Conservation (phyloP, 2,797 vertebrate genomes). For the Chelidonichthys spinosus region DNA sequence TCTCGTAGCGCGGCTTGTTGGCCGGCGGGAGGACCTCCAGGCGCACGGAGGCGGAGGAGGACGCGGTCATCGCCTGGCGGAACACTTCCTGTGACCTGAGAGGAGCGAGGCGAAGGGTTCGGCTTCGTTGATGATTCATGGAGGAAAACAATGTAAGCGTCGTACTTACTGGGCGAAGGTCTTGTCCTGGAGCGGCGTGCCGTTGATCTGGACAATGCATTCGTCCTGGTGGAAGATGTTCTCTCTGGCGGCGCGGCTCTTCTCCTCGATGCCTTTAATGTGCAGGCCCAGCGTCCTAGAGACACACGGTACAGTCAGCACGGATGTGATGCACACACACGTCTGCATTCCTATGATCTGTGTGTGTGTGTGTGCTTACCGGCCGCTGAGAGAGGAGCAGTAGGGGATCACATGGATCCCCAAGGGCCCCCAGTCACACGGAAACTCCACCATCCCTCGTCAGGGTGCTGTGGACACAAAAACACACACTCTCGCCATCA, state of each 20-base stretch:
- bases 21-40: conserved; percentile 86
- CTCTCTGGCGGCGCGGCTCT: conserved; percentile 90
- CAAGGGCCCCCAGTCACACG: conserved; percentile 89
- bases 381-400: conserved; percentile 95
- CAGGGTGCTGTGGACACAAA: conserved; percentile 79
- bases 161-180: conserved; percentile 91
- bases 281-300: conserved; percentile 91
- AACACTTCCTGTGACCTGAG: conserved; percentile 90
- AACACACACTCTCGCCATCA: conserved; percentile 20
- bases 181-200: conserved; percentile 90
- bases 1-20: conserved; percentile 90
- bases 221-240: conserved; percentile 91
- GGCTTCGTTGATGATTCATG: too few relatives aligned
- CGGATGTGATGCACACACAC: conserved; percentile 11
- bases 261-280: conserved; percentile 92
- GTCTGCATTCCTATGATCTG: conserved; percentile 9
- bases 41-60: conserved; percentile 59
- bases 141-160: neutral
- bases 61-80: conserved; percentile 89
- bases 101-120: too few relatives aligned
- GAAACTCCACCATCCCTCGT: conserved; percentile 90
- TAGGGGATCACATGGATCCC: conserved; percentile 97
- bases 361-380: conserved; percentile 81
- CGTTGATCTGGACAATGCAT: conserved; percentile 94
- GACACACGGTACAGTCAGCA: conserved; percentile 30